Conservation (phyloP, 2,113 vertebrate species). For the Labeo rohita region DNA sequence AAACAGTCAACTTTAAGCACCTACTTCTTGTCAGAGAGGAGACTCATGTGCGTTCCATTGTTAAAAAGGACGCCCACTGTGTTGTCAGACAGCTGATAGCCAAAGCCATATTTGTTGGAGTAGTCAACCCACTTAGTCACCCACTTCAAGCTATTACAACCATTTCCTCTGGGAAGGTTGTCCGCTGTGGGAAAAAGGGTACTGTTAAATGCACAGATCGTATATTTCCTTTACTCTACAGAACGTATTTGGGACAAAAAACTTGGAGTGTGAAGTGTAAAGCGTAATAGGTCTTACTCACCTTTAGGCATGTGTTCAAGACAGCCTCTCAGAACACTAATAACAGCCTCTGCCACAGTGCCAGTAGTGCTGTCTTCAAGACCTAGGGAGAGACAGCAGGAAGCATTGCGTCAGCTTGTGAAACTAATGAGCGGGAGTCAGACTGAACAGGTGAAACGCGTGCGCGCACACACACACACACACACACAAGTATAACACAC, state of each 20-base stretch:
- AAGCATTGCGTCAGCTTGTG: conserved; percentile 17
- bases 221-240: background rate
- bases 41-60: conserved; percentile 97
- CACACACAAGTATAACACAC: background rate
- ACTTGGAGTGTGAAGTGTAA: background rate
- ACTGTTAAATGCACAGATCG: conserved; percentile 8
- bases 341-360: conserved; percentile 90
- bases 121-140: conserved; percentile 99
- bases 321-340: conserved; percentile 89
- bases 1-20: conserved; percentile 52
- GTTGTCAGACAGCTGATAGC: conserved; percentile 97
- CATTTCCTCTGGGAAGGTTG: conserved; percentile 83
- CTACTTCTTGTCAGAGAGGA: conserved; percentile 96
- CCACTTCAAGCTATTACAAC: conserved; percentile 89
- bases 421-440: conserved; percentile 39
- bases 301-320: conserved; percentile 93
- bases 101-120: conserved; percentile 98
- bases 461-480: conserved; percentile 13
- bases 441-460: conserved; percentile 38
- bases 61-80: conserved; percentile 98
- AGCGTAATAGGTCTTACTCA: conserved; percentile 47
- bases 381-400: conserved; percentile 76
- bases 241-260: background rate
- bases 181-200: conserved; percentile 72
- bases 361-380: conserved; percentile 94